A percentile compares a stretch with the other conserved stretches of the same genome.
These are phyloP conservation scores for Urocolius indicus DNA, from an alignment of 2,113 vertebrate species.

Conservation along the genomic window DNA sequence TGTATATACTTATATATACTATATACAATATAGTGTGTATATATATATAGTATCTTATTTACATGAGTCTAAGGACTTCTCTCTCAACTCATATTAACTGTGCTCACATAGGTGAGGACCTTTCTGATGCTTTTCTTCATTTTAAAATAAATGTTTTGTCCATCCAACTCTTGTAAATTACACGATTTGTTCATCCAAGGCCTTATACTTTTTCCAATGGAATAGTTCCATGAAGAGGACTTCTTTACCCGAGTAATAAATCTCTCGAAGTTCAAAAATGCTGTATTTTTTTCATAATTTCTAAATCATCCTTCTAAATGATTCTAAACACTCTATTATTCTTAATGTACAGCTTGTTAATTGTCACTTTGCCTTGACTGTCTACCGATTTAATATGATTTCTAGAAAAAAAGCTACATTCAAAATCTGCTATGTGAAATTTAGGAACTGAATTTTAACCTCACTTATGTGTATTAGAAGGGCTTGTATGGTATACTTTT, in stretches of 20 bases:
- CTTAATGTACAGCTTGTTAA: neutral
- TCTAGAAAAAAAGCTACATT: neutral
- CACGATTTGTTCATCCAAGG: neutral
- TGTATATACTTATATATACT: no score
- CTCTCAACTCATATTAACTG: neutral
- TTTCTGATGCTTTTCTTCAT: neutral
- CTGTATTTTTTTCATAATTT: neutral
- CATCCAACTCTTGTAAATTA: neutral
- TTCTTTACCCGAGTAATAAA: neutral
- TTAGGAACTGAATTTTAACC: neutral
- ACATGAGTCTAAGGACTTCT: neutral
- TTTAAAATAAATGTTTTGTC: neutral
- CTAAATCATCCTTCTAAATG: neutral
- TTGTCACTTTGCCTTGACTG: neutral
- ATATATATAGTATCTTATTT: no score
- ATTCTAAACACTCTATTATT: neutral
- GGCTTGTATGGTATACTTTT: neutral
- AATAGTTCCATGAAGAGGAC: neutral
- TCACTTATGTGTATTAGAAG: neutral
- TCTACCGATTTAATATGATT: neutral
- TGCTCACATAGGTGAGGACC: neutral
- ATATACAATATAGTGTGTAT: no score
- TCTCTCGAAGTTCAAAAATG: neutral
- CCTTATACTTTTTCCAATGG: neutral
- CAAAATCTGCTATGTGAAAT: neutral